Evolutionary conservation across 2,888 invertebrate genomes (phyloP).

Genomic region (Alloplasta piceator): DNA sequence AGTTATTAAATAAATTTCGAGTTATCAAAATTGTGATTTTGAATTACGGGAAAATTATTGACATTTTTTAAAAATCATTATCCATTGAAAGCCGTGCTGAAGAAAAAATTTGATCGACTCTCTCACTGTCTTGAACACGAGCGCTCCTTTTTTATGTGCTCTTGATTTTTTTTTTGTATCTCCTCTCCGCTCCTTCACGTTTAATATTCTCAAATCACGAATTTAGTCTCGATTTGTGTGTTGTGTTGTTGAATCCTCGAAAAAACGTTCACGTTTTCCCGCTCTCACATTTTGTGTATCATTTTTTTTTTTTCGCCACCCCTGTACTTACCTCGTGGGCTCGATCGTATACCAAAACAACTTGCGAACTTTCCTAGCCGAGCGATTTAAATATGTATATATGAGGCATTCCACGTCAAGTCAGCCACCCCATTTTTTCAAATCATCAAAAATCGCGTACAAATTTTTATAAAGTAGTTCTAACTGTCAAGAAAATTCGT

Average conservation of each 20-base stretch:
- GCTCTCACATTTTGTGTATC: conserved; percentile 24
- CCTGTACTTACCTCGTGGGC: conserved; percentile 53
- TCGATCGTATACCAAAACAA: conserved; percentile 48
- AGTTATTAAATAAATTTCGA: background rate
- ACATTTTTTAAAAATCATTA: background rate
- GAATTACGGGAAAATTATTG: background rate
- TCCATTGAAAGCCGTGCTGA: background rate
- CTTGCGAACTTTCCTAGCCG: conserved; percentile 40
- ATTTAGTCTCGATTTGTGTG: conserved; percentile 45
- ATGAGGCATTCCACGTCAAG: too few species aligned
- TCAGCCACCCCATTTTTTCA: background rate
- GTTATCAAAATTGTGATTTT: background rate
- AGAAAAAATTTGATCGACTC: conserved; percentile 27
- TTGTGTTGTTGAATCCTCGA: conserved; percentile 48
- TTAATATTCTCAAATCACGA: conserved; percentile 35
- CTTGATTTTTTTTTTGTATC: conserved; percentile 5
- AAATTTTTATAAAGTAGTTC: too few species aligned
- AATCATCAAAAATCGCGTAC: too few species aligned
- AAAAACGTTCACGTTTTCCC: conserved; percentile 43
- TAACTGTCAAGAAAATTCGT: too few species aligned
- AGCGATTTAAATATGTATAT: background rate
- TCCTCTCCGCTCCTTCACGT: conserved; percentile 22
- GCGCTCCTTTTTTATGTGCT: conserved; percentile 7
- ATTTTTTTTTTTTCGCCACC: conserved; percentile 17
- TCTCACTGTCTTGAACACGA: conserved; percentile 8